Evolutionary conservation across 2,797 vertebrate genomes (phyloP), one percentile per base, ranked within the genome.

Genomic region (Austrolebias charrua): DNA sequence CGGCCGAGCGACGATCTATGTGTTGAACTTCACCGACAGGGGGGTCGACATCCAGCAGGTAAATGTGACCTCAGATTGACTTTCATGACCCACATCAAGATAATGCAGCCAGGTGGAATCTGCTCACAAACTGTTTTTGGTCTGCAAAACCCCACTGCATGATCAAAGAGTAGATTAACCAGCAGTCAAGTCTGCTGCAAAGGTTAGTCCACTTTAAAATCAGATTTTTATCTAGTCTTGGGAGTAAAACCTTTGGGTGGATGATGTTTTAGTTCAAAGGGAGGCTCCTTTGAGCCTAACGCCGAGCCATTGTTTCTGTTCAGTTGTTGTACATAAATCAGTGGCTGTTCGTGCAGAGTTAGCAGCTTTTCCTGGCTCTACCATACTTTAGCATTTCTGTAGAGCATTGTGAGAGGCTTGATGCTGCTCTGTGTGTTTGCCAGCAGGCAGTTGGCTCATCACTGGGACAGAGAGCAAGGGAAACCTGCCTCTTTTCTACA

Each of bases 1-100:
- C 14, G 93, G 92, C 55, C 86, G 76, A 55, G 92, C 87, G 2
- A 75, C 78, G 38, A 75, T 94, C 83, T 93, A 91, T 42, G 61
- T 91, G 57, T 44, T 95, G 80, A 89, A 79, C 0, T 95, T 94
- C 80, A 86, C 64, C 7, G 80, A 89, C 66, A 84, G 87, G 77
- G 87, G 79, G 44, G 90, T 93, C 63, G 85, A 78, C 11, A 78
- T 88, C 74, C 64, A 69, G 2, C 76, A 90, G 92, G 94, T 94
- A 90, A 50, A 50, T 47, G 14, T 61, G 1, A 20, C 33, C 31
- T 46, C 0, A 48, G 9, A 11, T 16, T 48, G 14, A 19, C 46
- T 60, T 52, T 51, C 24, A 24, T 42, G 33, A 38, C 20, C 20
- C 35, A 1, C 28, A 42, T 38, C 19, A 55, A 16, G 19, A 55